phyloP scores from a whole-genome alignment of 2,888 invertebrate species.

The Amblyjoppa fuscipennis region DNA sequence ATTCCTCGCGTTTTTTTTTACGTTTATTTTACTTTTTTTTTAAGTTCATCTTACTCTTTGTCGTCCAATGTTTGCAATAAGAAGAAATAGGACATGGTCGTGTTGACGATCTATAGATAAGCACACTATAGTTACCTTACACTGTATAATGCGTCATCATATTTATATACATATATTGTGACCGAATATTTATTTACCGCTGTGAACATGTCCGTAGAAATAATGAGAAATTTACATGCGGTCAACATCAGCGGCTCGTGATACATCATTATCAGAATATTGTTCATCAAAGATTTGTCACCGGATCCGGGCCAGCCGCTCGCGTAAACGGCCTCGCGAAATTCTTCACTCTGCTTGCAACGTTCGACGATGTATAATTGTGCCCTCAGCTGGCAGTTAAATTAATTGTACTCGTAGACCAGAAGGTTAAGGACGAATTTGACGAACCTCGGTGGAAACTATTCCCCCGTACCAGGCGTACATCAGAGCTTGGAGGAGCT shows the following conservation, averaged over 20 bases:
- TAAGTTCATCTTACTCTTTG: constrained; percentile 11
- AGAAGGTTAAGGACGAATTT: background rate
- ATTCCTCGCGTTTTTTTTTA: background rate
- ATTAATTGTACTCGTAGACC: background rate
- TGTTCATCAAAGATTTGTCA: constrained; percentile 65
- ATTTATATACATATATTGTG: background rate
- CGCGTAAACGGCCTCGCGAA: constrained; percentile 72
- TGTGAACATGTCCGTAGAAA: constrained; percentile 74
- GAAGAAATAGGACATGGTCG: constrained; percentile 70
- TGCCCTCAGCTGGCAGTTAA: background rate
- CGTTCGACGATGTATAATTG: background rate
- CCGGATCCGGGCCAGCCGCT: constrained; percentile 70
- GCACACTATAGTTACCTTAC: background rate
- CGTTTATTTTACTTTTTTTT: background rate
- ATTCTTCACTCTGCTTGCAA: constrained; percentile 71
- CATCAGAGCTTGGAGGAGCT: constrained; percentile 65
- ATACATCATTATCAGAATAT: constrained; percentile 69
- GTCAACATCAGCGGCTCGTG: constrained; percentile 73
- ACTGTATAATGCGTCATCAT: background rate
- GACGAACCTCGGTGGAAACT: constrained; percentile 61
- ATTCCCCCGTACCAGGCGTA: constrained; percentile 69
- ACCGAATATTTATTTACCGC: constrained; percentile 64
- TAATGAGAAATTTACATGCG: constrained; percentile 69
- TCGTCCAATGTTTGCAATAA: constrained; percentile 68
- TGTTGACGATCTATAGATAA: constrained; percentile 64